These are phyloP conservation scores for Synaphobranchus kaupii DNA, from an alignment of 2,797 vertebrate genomes.

Conservation along the genomic window DNA sequence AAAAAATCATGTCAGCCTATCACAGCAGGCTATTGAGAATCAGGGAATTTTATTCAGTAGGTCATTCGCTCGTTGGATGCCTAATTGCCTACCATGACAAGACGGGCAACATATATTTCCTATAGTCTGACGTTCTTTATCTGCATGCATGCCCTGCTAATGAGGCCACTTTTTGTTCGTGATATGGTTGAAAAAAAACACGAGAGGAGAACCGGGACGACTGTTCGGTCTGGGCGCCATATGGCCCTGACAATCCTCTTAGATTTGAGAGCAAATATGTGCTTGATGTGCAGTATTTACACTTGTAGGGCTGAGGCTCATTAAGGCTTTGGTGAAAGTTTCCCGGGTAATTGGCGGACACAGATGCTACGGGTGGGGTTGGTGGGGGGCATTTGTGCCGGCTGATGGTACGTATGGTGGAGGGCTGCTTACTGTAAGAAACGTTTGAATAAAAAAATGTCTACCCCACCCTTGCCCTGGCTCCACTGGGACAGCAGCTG, in stretches of 20 bases:
- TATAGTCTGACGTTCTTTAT: background rate
- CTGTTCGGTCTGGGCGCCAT: conserved; percentile 51
- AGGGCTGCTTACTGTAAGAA: background rate
- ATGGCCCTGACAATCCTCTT: conserved; percentile 29
- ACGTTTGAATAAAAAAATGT: background rate
- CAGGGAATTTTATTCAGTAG: background rate
- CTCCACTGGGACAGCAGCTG: background rate
- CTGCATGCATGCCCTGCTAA: background rate
- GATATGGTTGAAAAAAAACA: conserved; percentile 48
- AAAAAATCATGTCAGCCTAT: background rate
- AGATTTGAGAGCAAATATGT: conserved; percentile 37
- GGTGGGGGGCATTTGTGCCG: background rate
- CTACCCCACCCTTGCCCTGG: background rate
- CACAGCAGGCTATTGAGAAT: background rate
- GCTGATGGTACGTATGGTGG: background rate
- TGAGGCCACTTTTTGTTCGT: background rate
- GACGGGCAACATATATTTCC: background rate
- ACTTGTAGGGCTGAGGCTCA: background rate
- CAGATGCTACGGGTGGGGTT: background rate
- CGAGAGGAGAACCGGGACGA: conserved; percentile 33
- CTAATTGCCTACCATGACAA: background rate
- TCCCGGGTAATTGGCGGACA: conserved; percentile 30
- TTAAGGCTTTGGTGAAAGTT: conserved; percentile 27
- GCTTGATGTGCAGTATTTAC: conserved; percentile 42
- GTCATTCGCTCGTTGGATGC: background rate